phyloP scores from a whole-genome alignment of 2,113 vertebrate genomes.

The Phaetusa simplex region DNA sequence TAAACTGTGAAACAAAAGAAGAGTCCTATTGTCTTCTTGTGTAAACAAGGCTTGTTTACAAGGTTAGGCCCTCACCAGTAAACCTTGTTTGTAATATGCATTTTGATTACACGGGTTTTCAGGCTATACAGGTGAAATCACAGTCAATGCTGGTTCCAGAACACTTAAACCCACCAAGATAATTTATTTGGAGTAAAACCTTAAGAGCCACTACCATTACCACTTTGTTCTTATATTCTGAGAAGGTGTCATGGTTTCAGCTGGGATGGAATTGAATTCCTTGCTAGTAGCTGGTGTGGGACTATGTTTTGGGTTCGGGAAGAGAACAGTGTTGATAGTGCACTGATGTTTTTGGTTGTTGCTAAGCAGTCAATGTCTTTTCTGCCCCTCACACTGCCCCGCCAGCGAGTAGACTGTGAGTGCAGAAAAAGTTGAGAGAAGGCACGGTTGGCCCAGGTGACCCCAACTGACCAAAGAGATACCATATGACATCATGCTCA shows the following conservation, averaged over 20 bases:
- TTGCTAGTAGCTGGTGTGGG: neutral
- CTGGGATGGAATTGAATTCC: neutral
- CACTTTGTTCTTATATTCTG: neutral
- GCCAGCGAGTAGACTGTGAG: neutral
- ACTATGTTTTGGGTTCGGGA: neutral
- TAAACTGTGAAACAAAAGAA: slow-evolving; percentile 38
- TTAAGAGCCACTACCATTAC: neutral
- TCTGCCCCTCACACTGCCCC: neutral
- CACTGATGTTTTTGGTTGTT: neutral
- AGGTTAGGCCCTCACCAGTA: neutral
- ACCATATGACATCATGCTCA: neutral
- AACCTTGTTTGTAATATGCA: neutral
- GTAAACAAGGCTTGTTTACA: slow-evolving; percentile 19
- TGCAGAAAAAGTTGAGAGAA: neutral
- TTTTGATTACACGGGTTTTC: neutral
- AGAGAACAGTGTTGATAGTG: neutral
- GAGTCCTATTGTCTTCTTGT: neutral
- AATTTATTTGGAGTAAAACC: neutral
- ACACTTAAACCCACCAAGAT: neutral
- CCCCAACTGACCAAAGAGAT: neutral
- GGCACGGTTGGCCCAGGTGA: neutral
- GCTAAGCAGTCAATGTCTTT: neutral
- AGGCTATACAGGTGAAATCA: neutral
- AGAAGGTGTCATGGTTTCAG: neutral
- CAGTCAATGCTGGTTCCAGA: neutral